Conservation (phyloP, 2,888 invertebrate genomes). For the Brachylomia viminalis region DNA sequence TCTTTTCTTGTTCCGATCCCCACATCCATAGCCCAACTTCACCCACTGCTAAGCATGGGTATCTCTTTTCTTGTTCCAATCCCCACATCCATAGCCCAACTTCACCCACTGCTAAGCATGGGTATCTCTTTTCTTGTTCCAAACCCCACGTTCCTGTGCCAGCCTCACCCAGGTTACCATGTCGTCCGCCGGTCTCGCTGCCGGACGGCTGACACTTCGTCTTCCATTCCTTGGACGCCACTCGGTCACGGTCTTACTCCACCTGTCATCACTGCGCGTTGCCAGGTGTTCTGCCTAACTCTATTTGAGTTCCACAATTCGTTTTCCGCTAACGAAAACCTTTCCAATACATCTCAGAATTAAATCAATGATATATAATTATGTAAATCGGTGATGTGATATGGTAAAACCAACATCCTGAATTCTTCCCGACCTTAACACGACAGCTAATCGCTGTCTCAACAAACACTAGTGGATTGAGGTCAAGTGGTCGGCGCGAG, state of each 20-base stretch:
- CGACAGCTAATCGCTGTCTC: conserved; percentile 26
- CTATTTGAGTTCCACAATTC: neutral
- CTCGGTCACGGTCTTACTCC: neutral
- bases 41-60: neutral
- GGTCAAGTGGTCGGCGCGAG: conserved; percentile 51
- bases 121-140: neutral
- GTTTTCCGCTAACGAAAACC: neutral
- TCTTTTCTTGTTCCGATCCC: neutral
- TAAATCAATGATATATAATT: neutral
- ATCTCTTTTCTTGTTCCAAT: neutral
- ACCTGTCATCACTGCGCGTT: neutral
- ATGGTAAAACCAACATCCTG: neutral
- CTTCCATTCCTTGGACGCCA: neutral
- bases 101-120: neutral
- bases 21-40: neutral
- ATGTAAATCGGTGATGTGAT: neutral
- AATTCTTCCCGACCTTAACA: conserved; percentile 8
- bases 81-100: neutral
- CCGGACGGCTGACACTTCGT: neutral
- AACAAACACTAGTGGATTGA: conserved; percentile 28
- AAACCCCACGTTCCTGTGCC: neutral
- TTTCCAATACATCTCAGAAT: neutral
- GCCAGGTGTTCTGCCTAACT: no score
- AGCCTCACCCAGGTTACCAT: neutral
- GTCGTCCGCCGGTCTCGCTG: neutral